phyloP scores from a whole-genome alignment of 2,113 vertebrate species.

The Sardina pilchardus region DNA sequence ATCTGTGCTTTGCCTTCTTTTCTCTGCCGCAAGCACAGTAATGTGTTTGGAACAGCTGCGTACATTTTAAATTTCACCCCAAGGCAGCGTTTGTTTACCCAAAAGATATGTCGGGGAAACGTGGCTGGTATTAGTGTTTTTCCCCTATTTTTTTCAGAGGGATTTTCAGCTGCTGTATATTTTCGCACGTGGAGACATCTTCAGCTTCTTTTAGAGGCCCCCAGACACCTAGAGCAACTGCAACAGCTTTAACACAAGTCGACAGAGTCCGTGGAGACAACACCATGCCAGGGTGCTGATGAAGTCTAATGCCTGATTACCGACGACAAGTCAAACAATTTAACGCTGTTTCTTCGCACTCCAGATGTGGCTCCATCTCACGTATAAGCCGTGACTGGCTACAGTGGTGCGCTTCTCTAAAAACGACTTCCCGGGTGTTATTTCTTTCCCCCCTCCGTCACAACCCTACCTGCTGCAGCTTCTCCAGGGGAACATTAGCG shows the following conservation, averaged over 20 bases:
- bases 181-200: not conserved
- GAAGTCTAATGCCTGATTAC: conserved; percentile 45
- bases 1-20: conserved; percentile 66
- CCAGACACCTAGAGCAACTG: conserved; percentile 49
- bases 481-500: not conserved
- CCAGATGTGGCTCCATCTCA: conserved; percentile 54
- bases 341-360: conserved; percentile 61
- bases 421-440: not conserved
- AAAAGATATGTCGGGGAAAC: conserved; percentile 63
- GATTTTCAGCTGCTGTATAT: conserved; percentile 11
- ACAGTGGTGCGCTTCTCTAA: conserved; percentile 8
- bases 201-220: conserved; percentile 23
- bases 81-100: conserved; percentile 65
- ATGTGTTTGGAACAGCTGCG: conserved; percentile 79
- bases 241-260: conserved; percentile 49
- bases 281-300: conserved; percentile 15
- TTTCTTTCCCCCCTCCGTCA: not conserved
- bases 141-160: not conserved
- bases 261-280: conserved; percentile 22
- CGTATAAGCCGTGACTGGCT: conserved; percentile 39
- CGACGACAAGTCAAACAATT: conserved; percentile 65
- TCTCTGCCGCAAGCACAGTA: conserved; percentile 67
- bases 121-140: conserved; percentile 43
- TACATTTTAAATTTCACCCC: conserved; percentile 70
- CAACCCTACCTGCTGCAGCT: not conserved